Base-by-base conservation (phyloP, 2,113 vertebrate genomes). In the Excalfactoria chinensis region DNA sequence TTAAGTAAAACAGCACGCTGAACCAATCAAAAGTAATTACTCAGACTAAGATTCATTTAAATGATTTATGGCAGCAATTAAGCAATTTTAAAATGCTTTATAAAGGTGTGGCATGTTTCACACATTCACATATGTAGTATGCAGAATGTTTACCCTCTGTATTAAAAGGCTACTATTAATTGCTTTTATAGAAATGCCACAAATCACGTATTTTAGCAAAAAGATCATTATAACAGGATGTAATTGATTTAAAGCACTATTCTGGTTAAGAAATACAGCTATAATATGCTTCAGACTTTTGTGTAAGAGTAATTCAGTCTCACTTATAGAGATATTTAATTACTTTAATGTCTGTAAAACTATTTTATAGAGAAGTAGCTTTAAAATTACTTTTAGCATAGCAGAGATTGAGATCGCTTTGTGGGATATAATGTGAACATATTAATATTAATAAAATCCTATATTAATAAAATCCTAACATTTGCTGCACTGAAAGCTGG, bases 181-280 rank as follows among this genome's bases (percentile, higher is more conserved):
- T 93, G 46, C 66, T 84, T 74, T 76, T 53, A 89, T 41, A 88
- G 74, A 94, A 93, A 92, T 88, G 40, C 63, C 40, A 41, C 41
- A 95, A 88, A 96, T 90, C 0, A 0, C 51, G 21, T 69, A 72
- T 85, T 95, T 91, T 90, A 90, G 49, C 18, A 73, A 84, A 93
- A 93, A 87, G 28, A 81, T 79, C 68, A 70, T 90, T 94, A 60
- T 84, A 81, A 78, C 11, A 73, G 64, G 35, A 90, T 69, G 25
- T 93, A 91, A 96, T 93, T 93, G 88, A 96, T 96, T 94, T 95
- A 93, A 95, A 95, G 41, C 71, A 81, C 60, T 88, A 63, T 73
- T 85, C 63, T 82, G 16, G 41, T 80, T 88, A 86, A 85, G 68
- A 73, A 93, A 88, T 75, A 66, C 23, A 80, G 64, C 48, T 78